Evolutionary conservation across 2,797 vertebrate genomes (phyloP), one percentile per base, ranked within the genome.

Genomic region (Sebastes wilsoni): DNA sequence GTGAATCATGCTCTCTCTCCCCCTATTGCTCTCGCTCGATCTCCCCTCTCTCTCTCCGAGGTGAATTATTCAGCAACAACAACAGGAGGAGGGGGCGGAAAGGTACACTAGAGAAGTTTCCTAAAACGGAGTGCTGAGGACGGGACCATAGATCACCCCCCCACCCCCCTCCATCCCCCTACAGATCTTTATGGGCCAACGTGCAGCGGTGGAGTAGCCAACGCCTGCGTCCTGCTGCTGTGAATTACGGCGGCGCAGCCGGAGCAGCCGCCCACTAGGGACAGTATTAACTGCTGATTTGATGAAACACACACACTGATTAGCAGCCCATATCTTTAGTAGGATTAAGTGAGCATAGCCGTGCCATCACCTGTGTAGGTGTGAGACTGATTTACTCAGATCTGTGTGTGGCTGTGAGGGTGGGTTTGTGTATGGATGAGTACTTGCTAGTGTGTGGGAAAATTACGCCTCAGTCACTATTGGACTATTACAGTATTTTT

Each of bases 231-330:
- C 77, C 72, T 67, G 75, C 60, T 32, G 66, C 34, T 18, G 75
- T 94, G 87, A 93, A 80, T 91, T 91, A 94, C 66, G 54, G 69
- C 77, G 7, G 79, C 79, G 23, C 69, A 80, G 87, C 76, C 59
- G 13, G 78, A 77, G 80, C 72, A 52, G 60, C 79, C 81, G n/a
- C 89, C 87, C 90, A 88, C 88, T 54, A 68, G 67, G 76, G 89
- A 88, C 77, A 36, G 89, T 80, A 89, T 90, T 89, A 93, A 86
- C 78, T 82, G 86, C 91, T 92, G 93, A 93, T 93, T 84, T 88
- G 87, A 93, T 90, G 89, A 84, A 88, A 86, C 86, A 69, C 14
- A 16, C 56, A 69, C 62, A 46, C 30, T 87, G 85, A 90, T 91
- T 90, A 90, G 86, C 62, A 64, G 70, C 61, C 80, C 79, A 58